phyloP scores from a whole-genome alignment of 2,113 vertebrate species.

The Marmota monax region DNA sequence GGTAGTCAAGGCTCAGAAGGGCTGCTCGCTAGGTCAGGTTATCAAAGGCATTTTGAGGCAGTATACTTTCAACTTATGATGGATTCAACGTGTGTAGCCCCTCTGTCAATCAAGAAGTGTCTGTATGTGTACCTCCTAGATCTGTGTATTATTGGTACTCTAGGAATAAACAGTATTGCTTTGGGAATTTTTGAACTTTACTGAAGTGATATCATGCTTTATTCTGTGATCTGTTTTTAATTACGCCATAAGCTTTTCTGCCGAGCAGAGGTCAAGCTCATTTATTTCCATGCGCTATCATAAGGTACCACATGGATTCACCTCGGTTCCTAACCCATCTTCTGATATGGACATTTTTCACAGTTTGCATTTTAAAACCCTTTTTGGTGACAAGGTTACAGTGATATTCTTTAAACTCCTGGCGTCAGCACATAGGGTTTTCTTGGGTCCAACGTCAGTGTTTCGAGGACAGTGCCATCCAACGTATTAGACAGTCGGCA shows the following conservation, averaged over 20 bases:
- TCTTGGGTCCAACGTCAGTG: not conserved
- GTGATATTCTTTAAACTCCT: slow-evolving; percentile 4
- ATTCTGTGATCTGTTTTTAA: not conserved
- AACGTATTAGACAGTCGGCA: not conserved
- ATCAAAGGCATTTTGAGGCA: not conserved
- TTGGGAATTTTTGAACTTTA: slow-evolving; percentile 34
- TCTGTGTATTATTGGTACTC: not conserved
- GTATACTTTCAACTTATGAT: not conserved
- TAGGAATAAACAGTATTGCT: not conserved
- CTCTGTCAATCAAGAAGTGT: not conserved
- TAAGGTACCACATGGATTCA: not conserved
- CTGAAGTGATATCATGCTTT: not conserved
- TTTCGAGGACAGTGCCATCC: not conserved
- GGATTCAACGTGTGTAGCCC: too few species aligned
- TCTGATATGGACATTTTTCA: slow-evolving; percentile 2
- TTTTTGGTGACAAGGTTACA: not conserved
- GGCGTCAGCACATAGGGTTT: not conserved
- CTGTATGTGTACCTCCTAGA: not conserved
- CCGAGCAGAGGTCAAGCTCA: not conserved
- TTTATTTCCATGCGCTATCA: slow-evolving; percentile 30
- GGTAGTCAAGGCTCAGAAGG: not conserved
- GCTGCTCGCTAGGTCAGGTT: not conserved
- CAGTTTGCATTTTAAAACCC: not conserved
- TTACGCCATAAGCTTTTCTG: not conserved
- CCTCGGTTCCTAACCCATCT: not conserved